Percentiles rank a stretch among this genome's conserved stretches.
Evolutionary conservation across 2,113 vertebrate genomes (phyloP).

Genomic region (Ammodytes marinus): DNA sequence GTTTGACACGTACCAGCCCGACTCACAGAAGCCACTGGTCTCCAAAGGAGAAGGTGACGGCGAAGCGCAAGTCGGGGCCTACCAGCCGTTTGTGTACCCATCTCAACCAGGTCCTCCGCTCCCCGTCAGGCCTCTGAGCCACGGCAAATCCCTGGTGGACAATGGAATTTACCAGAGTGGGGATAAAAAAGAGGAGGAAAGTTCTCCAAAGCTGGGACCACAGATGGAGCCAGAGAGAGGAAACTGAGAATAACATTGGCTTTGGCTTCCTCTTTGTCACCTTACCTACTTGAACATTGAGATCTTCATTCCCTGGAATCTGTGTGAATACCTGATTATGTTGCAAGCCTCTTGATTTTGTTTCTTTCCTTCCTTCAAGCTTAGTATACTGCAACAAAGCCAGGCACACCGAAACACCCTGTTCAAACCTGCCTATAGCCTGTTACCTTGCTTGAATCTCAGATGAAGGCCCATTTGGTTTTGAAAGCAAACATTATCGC

Average conservation of each 20-base stretch:
- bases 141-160: conserved; percentile 59
- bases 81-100: conserved; percentile 82
- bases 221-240: conserved; percentile 64
- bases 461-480: conserved; percentile 32
- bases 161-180: conserved; percentile 82
- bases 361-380: neutral
- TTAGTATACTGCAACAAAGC: conserved; percentile 21
- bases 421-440: conserved; percentile 22
- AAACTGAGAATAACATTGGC: conserved; percentile 53
- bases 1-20: conserved; percentile 85
- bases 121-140: conserved; percentile 69
- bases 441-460: conserved; percentile 19
- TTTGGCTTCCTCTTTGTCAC: conserved; percentile 13
- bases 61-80: conserved; percentile 82
- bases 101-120: conserved; percentile 79
- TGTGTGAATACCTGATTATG: conserved; percentile 41
- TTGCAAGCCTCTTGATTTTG: neutral
- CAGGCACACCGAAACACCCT: conserved; percentile 25
- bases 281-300: conserved; percentile 39
- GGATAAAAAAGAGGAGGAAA: conserved; percentile 37
- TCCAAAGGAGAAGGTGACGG: neutral
- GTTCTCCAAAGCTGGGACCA: conserved; percentile 1
- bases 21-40: conserved; percentile 67
- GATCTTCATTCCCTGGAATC: conserved; percentile 47
- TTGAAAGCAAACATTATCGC: conserved; percentile 5